phyloP scores from a whole-genome alignment of 2,113 vertebrate species.

The Corydoras sp. region DNA sequence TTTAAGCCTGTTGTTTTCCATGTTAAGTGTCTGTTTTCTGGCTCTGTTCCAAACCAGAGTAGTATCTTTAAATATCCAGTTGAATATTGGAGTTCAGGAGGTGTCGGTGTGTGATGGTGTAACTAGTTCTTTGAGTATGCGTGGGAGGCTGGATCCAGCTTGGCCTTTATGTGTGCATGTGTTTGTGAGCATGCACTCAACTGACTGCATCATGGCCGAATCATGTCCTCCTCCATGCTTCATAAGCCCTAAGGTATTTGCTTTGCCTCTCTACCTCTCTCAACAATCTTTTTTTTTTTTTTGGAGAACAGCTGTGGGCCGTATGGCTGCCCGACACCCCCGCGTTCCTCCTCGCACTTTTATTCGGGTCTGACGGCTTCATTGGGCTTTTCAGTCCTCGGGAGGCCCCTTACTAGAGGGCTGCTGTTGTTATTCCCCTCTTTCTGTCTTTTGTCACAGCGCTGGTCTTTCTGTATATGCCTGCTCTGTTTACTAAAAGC shows the following conservation, averaged over 20 bases:
- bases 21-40: slow-evolving; percentile 6
- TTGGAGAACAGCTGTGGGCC: slow-evolving; percentile 47
- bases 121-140: slow-evolving; percentile 8
- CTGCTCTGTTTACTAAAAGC: neutral
- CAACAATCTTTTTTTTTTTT: slow-evolving; percentile 4
- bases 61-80: slow-evolving; percentile 20
- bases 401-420: slow-evolving; percentile 37
- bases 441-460: slow-evolving; percentile 29
- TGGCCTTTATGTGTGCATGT: slow-evolving; percentile 5
- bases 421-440: slow-evolving; percentile 40
- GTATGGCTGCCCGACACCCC: slow-evolving; percentile 43
- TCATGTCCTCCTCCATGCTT: slow-evolving; percentile 34
- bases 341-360: slow-evolving; percentile 43
- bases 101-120: slow-evolving; percentile 27
- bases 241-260: slow-evolving; percentile 23
- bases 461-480: slow-evolving; percentile 33
- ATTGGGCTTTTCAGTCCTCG: slow-evolving; percentile 38
- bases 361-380: slow-evolving; percentile 39
- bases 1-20: neutral
- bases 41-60: neutral
- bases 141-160: slow-evolving; percentile 24
- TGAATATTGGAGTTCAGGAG: slow-evolving; percentile 12
- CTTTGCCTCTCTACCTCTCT: slow-evolving; percentile 13
- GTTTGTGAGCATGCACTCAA: slow-evolving; percentile 17
- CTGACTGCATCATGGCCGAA: slow-evolving; percentile 28